phyloP scores from a whole-genome alignment of 1,140 invertebrate species.

The Lucilia sericata region DNA sequence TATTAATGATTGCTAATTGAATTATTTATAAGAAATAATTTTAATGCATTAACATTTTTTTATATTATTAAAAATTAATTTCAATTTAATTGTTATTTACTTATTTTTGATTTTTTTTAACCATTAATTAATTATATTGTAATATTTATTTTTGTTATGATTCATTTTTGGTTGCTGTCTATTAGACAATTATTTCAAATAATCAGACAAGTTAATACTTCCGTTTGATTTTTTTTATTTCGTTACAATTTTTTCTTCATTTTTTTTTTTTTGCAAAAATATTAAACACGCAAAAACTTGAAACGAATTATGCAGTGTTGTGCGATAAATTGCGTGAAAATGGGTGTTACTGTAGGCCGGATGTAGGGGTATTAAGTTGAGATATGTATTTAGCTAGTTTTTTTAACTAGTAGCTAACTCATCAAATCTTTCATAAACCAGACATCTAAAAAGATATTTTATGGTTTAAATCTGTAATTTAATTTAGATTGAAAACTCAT shows the following conservation, averaged over 20 bases:
- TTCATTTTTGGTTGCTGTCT: slow-evolving; percentile 22
- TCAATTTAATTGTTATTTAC: background rate
- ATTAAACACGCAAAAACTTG: slow-evolving; percentile 24
- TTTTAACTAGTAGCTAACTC: too few relatives aligned
- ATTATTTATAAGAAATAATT: background rate
- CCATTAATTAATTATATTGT: background rate
- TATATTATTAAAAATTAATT: background rate
- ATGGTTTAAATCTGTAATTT: too few relatives aligned
- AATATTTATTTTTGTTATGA: slow-evolving; percentile 13
- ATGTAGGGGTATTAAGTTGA: background rate
- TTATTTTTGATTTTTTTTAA: background rate
- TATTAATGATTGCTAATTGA: background rate
- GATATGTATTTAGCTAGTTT: too few relatives aligned
- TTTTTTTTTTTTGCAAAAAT: slow-evolving; percentile 14
- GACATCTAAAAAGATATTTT: too few relatives aligned
- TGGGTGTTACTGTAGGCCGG: background rate
- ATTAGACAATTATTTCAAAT: background rate
- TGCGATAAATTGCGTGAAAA: background rate
- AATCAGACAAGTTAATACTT: slow-evolving; percentile 39
- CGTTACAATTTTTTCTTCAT: background rate
- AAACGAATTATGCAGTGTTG: background rate
- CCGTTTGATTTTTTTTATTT: slow-evolving; percentile 31
- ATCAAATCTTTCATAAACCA: too few relatives aligned
- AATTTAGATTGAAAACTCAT: too few relatives aligned
- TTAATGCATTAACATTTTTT: too few relatives aligned